Evolutionary conservation across 37 sponge, comb jelly and placozoan genomes (phyloP).

Genomic region (Axinella damicornis): DNA sequence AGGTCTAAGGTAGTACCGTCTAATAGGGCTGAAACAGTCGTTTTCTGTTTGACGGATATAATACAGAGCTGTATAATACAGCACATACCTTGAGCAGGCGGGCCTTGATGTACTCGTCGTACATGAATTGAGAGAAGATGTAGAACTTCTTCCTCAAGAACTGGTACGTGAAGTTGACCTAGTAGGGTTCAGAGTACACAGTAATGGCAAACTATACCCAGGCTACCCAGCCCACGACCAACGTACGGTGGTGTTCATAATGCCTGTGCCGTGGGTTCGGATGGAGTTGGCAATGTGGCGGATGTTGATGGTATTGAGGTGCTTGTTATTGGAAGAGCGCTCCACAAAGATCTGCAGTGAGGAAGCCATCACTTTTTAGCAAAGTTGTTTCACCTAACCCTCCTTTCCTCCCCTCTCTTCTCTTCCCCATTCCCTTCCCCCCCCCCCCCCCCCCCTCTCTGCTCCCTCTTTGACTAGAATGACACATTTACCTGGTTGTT

Average conservation of each 20-base stretch:
- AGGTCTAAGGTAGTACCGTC: too few species aligned
- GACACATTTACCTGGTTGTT: slow-evolving; percentile 86
- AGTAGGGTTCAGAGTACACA: neutral
- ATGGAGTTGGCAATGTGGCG: slow-evolving; percentile 98
- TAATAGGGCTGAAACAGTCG: too few species aligned
- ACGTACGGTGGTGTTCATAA: slow-evolving; percentile 95
- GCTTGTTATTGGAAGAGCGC: slow-evolving; percentile 85
- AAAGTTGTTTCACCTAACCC: too few species aligned
- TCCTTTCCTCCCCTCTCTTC: neutral
- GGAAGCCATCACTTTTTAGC: too few species aligned
- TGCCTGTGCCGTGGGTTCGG: slow-evolving; percentile 96
- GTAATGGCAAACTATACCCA: too few species aligned
- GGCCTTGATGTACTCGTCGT: slow-evolving; percentile 99
- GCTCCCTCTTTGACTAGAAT: neutral
- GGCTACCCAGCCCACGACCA: neutral
- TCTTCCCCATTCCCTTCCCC: neutral
- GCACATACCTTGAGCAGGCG: slow-evolving; percentile 79
- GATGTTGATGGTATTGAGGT: slow-evolving; percentile 97
- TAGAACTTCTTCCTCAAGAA: slow-evolving; percentile 96
- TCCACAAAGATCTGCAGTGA: slow-evolving; percentile 84
- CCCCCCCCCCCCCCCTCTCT: neutral
- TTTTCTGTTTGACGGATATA: too few species aligned
- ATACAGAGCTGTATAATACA: too few species aligned
- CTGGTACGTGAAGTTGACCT: slow-evolving; percentile 98
- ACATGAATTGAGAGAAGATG: slow-evolving; percentile 98